Evolutionary conservation across 1,140 invertebrate genomes (phyloP), one percentile per base, ranked within the genome.

Genomic region (Notospermus geniculatus): DNA sequence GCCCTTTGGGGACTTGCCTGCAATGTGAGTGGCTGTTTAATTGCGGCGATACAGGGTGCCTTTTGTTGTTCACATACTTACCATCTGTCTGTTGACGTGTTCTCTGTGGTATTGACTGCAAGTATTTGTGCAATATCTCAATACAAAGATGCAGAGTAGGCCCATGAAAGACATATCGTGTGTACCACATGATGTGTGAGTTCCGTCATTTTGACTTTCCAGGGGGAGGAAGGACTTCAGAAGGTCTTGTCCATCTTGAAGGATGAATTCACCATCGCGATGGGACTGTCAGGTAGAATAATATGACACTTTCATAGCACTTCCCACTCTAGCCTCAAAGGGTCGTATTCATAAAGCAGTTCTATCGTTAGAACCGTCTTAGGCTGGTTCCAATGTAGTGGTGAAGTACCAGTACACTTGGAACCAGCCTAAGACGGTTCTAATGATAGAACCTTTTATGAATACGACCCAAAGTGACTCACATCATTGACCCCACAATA

Each of bases 1-100:
- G 86, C 90, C 39, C 67, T 98, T 0, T 97, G 92, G 91, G 95
- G 92, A 1, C 77, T 98, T n/a, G 84, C 89, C n/a, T 86, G 88
- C 62, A 65, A 69, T 36, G 82, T 80, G 70, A 67, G 68, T 50
- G 9, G n/a, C 4, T 7, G n/a, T 50, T 50, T 27, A 4, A 50
- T 5, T 50, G 9, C 9, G n/a, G 25, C 4, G 9, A n/a, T 7
- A 50, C n/a, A n/a, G 4, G n/a, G 46, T 50, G n/a, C 11, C 13
- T 22, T 54, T 53, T 17, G 15, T 53, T 11, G 15, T 15, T 53
- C 11, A 53, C 15, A 17, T 13, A 17, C 11, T 53, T 23, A 25
- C 15, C 23, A 17, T 13, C 22, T 13, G 11, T 11, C 11, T 17
- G 23, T 17, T 13, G 15, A 53, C 15, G 22, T 25, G 23, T 25